Conservation (phyloP, 2,888 invertebrate species). For the Syritta pipiens region DNA sequence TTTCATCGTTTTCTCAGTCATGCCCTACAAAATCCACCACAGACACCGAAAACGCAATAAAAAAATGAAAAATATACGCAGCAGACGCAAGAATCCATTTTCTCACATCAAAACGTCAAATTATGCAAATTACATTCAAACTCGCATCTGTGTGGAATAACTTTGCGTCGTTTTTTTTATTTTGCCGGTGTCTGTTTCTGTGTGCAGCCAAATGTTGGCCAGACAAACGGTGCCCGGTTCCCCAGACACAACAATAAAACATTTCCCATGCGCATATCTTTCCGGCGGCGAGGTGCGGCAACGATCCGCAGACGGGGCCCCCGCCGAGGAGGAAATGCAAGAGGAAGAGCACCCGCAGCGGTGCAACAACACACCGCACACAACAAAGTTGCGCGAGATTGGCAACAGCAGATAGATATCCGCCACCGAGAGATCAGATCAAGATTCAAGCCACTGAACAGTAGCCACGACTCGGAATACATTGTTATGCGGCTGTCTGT, state of each 20-base stretch:
- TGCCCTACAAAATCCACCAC: too few relatives aligned
- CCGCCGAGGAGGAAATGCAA: slow-evolving; percentile 20
- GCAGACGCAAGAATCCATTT: slow-evolving; percentile 28
- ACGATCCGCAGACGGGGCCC: not conserved
- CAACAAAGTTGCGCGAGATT: slow-evolving; percentile 22
- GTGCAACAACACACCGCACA: not conserved
- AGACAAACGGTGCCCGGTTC: too few relatives aligned
- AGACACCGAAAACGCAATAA: not conserved
- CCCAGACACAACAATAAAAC: slow-evolving; percentile 53
- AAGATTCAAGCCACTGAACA: slow-evolving; percentile 45
- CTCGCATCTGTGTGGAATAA: slow-evolving; percentile 3
- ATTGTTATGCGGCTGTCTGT: slow-evolving; percentile 49
- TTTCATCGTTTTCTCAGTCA: too few relatives aligned
- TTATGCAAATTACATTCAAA: slow-evolving; percentile 27
- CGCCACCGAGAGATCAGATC: slow-evolving; percentile 24
- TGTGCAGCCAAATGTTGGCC: too few relatives aligned
- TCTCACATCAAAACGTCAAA: not conserved
- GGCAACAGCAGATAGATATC: slow-evolving; percentile 22
- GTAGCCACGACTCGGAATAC: slow-evolving; percentile 35
- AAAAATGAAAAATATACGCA: slow-evolving; percentile 6
- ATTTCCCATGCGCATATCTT: slow-evolving; percentile 37
- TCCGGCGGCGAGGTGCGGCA: not conserved
- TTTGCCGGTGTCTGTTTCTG: too few relatives aligned
- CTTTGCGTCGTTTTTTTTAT: too few relatives aligned
- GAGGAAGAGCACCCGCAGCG: slow-evolving; percentile 9